phyloP scores from a whole-genome alignment of 2,888 invertebrate genomes.

The Scaeva pyrastri region DNA sequence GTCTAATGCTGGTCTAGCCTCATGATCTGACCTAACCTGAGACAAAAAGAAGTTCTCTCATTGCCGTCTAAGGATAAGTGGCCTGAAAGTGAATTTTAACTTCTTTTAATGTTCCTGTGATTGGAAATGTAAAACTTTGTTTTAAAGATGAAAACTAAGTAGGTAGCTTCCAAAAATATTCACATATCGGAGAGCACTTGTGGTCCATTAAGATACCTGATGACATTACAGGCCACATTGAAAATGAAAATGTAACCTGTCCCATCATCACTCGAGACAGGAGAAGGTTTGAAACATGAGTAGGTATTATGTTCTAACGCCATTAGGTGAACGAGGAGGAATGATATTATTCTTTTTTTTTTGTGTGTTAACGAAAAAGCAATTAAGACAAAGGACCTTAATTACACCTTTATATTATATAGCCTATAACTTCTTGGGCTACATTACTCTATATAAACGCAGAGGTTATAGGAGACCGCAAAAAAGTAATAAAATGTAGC shows the following conservation, averaged over 20 bases:
- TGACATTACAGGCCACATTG: not conserved
- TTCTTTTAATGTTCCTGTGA: no score
- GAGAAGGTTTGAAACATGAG: not conserved
- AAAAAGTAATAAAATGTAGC: conserved; percentile 50
- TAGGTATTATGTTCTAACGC: not conserved
- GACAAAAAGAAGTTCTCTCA: no score
- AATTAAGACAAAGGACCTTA: conserved; percentile 63
- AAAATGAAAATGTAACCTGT: conserved; percentile 7
- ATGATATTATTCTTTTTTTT: conserved; percentile 20
- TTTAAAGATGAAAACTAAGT: no score
- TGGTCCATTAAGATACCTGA: not conserved
- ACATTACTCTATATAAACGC: conserved; percentile 17
- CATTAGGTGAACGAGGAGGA: not conserved
- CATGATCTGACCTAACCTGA: no score
- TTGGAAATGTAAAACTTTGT: no score
- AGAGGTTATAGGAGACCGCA: conserved; percentile 26
- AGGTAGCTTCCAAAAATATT: not conserved
- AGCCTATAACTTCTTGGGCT: conserved; percentile 32
- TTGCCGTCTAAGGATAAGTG: no score
- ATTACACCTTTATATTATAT: conserved; percentile 46
- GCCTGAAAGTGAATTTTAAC: no score
- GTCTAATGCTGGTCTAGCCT: no score
- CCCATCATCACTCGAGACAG: not conserved
- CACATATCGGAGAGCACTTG: not conserved
- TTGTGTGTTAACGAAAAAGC: conserved; percentile 43